A percentile compares a stretch with the other conserved stretches of the same genome.
Conservation (phyloP, 2,797 vertebrate species). For the Cyprinodon diabolis region DNA sequence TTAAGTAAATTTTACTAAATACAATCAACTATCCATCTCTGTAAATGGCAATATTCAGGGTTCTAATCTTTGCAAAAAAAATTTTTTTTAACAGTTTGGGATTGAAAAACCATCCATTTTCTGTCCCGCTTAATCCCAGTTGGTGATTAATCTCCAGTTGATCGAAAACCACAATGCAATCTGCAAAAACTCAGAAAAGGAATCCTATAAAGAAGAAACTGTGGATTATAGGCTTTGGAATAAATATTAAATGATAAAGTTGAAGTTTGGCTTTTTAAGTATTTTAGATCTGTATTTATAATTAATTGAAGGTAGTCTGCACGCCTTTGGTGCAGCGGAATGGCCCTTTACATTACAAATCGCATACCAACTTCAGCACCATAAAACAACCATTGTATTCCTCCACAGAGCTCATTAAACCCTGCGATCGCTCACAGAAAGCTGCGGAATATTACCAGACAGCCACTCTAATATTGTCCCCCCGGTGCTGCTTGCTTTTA, state of each 20-base stretch:
- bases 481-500: rapidly evolving
- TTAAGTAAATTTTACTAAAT: too few relatives aligned
- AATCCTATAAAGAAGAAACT: background rate
- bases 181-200: background rate
- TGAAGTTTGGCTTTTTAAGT: background rate
- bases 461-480: too few relatives aligned
- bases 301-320: background rate
- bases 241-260: background rate
- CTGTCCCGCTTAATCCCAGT: too few relatives aligned
- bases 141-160: too few relatives aligned
- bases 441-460: background rate
- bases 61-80: too few relatives aligned
- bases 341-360: background rate
- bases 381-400: constrained; percentile 16
- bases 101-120: too few relatives aligned
- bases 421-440: constrained; percentile 21
- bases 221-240: background rate
- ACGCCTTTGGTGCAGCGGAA: background rate
- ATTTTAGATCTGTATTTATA: background rate
- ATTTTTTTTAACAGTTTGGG: too few relatives aligned
- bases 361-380: background rate
- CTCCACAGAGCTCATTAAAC: constrained; percentile 47
- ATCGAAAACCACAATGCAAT: too few relatives aligned
- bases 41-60: too few relatives aligned
- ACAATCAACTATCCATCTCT: too few relatives aligned